phyloP scores from a whole-genome alignment of 1,140 invertebrate genomes.

The Eufriesea mexicana region DNA sequence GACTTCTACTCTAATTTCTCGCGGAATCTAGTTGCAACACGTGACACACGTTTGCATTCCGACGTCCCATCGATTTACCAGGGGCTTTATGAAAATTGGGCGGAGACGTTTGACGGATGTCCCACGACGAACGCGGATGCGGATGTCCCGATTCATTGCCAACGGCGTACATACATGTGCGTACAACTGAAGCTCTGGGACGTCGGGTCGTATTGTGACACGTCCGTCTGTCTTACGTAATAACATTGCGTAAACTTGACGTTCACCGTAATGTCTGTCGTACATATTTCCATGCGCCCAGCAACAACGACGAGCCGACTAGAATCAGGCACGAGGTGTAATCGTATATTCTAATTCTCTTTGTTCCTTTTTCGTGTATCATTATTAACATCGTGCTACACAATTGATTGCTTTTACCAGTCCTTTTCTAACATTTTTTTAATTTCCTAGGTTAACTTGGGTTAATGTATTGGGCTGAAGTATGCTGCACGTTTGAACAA shows the following conservation, averaged over 20 bases:
- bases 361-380: neutral
- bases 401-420: neutral
- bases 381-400: neutral
- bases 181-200: slow-evolving; percentile 20
- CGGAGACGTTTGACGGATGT: neutral
- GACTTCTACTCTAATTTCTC: too few species aligned
- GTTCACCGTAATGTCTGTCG: slow-evolving; percentile 61
- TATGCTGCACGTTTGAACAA: too few species aligned
- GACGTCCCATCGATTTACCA: neutral
- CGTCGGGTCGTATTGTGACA: slow-evolving; percentile 56
- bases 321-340: slow-evolving; percentile 1
- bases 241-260: slow-evolving; percentile 68
- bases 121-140: neutral
- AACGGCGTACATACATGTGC: slow-evolving; percentile 33
- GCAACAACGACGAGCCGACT: slow-evolving; percentile 58
- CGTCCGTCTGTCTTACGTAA: slow-evolving; percentile 65
- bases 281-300: slow-evolving; percentile 63
- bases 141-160: slow-evolving; percentile 48
- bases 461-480: too few species aligned
- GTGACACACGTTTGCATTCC: too few species aligned
- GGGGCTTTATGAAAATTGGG: neutral
- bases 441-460: too few species aligned
- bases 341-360: slow-evolving; percentile 30
- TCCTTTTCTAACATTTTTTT: too few species aligned
- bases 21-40: too few species aligned